phyloP scores from a whole-genome alignment of 2,888 invertebrate species.

The Calameuta idolon region DNA sequence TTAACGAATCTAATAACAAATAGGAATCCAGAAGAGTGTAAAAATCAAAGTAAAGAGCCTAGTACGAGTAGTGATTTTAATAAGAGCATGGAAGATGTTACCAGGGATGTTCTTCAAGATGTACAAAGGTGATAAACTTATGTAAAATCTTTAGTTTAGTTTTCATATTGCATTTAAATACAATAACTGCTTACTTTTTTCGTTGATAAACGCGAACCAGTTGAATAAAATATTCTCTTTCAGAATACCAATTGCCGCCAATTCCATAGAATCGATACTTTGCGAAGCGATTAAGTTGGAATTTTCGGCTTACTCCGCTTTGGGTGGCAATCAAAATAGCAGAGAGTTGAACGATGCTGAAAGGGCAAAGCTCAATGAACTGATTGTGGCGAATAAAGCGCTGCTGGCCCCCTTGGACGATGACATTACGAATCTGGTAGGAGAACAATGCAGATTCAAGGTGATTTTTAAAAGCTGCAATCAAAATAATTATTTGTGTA shows the following conservation, averaged over 20 bases:
- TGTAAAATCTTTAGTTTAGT: neutral
- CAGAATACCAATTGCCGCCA: slow-evolving; percentile 72
- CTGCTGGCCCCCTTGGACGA: slow-evolving; percentile 86
- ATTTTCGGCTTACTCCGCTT: slow-evolving; percentile 79
- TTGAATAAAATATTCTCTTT: slow-evolving; percentile 40
- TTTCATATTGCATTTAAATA: slow-evolving; percentile 40
- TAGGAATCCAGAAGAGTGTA: slow-evolving; percentile 49
- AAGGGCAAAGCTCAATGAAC: slow-evolving; percentile 83
- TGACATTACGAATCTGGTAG: slow-evolving; percentile 78
- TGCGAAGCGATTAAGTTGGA: slow-evolving; percentile 89
- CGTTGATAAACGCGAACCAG: neutral
- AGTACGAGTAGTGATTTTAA: slow-evolving; percentile 36
- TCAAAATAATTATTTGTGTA: neutral
- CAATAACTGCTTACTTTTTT: slow-evolving; percentile 31
- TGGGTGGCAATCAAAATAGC: slow-evolving; percentile 73
- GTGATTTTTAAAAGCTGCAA: slow-evolving; percentile 63
- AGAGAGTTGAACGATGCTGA: slow-evolving; percentile 85
- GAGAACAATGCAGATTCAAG: slow-evolving; percentile 74
- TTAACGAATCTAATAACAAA: slow-evolving; percentile 59
- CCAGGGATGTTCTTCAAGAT: slow-evolving; percentile 76
- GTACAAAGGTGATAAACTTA: slow-evolving; percentile 71
- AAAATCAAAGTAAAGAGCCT: slow-evolving; percentile 29
- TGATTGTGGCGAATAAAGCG: slow-evolving; percentile 88
- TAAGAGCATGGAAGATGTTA: slow-evolving; percentile 64
- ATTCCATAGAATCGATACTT: slow-evolving; percentile 85